Evolutionary conservation across 64 coral and sea anemone genomes (phyloP).

Genomic region (Montipora foliosa): DNA sequence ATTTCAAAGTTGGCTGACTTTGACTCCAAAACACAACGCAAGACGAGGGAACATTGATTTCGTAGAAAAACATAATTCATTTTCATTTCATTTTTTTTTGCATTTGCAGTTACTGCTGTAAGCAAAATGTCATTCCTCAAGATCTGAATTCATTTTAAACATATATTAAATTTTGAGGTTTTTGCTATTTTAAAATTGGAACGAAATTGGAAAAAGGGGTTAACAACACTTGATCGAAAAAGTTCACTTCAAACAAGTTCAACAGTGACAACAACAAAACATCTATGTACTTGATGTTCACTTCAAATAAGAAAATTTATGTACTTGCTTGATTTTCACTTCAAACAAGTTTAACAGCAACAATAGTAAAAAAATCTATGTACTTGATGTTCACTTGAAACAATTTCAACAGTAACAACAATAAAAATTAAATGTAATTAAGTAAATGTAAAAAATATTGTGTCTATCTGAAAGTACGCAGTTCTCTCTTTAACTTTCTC

Average conservation of each 20-base stretch:
- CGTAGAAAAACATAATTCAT: neutral
- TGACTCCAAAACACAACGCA: neutral
- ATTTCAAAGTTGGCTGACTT: too few relatives aligned
- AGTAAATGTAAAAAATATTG: too few relatives aligned
- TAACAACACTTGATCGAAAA: slow-evolving; percentile 5
- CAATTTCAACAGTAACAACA: too few relatives aligned
- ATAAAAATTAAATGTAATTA: too few relatives aligned
- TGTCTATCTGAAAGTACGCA: too few relatives aligned
- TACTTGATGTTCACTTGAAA: too few relatives aligned
- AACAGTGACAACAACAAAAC: slow-evolving; percentile 8
- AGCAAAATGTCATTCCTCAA: neutral
- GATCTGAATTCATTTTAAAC: neutral
- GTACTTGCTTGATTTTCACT: neutral
- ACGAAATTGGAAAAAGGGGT: neutral
- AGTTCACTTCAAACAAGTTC: neutral
- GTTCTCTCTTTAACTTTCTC: too few relatives aligned
- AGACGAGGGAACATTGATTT: slow-evolving; percentile 8
- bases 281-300: neutral
- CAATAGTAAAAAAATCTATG: too few relatives aligned
- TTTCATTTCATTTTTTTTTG: neutral
- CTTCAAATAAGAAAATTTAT: neutral
- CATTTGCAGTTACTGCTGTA: neutral
- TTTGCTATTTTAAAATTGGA: neutral
- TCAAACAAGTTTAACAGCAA: neutral
- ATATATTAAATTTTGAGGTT: neutral